Evolutionary conservation across 2,888 invertebrate species (phyloP), one percentile per base, ranked within the genome.

Genomic region (Augochlorella aurata): DNA sequence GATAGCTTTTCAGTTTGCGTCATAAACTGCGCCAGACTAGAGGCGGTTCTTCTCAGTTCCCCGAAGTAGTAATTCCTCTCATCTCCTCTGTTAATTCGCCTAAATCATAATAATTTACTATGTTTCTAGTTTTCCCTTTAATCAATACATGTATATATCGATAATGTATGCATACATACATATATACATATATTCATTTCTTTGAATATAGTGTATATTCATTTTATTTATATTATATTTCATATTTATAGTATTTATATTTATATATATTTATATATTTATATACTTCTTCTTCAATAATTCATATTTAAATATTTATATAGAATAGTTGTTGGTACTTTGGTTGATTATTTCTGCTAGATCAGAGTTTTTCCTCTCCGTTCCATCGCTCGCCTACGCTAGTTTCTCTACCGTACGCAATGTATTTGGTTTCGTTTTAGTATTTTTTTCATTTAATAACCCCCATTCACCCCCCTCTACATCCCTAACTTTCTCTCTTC

Each of bases 321-420:
- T 87, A 89, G 88, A 88, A 79, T 94, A 94, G 93, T 94, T 94
- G 89, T 96, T 96, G 96, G 96, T 96, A 96, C 96, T 94, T 96
- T 96, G 94, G 92, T 93, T 95, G 95, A 95, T 95, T 95, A 95
- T 95, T 95, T 94, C 94, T 94, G 94, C 95, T 95, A 95, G 92
- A 95, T 94, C 90, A 91, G 91, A 90, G 89, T 90, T 90, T 44
- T 88, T 90, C 88, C 86, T 90, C 91, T 87, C 89, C 90, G 90
- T 88, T 90, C 86, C 89, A 88, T 86, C 89, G 88, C 90, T 84
- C 89, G 81, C 85, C 87, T 88, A 83, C 75, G 74, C 74, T 84
- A 84, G 81, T 52, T 52, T 16, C 67, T 77, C 79, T 80, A 72
- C 67, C 71, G 69, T 87, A 80, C 72, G 58, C 79, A 79, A 81